Evolutionary conservation across 1,140 invertebrate species (phyloP).

Genomic region (Zaprionus kolodkinae): DNA sequence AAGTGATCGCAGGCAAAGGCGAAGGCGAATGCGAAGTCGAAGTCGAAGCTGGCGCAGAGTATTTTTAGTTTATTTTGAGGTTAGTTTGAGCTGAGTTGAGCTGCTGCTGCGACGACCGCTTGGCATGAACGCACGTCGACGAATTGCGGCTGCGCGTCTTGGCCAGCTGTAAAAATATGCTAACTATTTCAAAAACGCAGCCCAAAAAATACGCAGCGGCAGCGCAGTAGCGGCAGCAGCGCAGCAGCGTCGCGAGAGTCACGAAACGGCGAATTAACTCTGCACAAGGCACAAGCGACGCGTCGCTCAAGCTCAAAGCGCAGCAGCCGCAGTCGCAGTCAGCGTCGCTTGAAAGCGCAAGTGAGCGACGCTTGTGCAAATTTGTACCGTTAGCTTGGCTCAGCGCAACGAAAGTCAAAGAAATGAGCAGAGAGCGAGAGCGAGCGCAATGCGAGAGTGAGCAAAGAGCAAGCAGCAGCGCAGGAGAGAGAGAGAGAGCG

Average conservation of each 20-base stretch:
- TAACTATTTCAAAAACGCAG: slow-evolving; percentile 82
- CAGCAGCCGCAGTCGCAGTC: slow-evolving; percentile 3
- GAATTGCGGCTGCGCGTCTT: slow-evolving; percentile 83
- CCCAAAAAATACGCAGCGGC: slow-evolving; percentile 57
- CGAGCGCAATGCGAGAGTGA: slow-evolving; percentile 5
- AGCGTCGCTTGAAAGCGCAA: slow-evolving; percentile 63
- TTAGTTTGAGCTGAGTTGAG: slow-evolving; percentile 12
- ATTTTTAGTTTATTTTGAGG: slow-evolving; percentile 3
- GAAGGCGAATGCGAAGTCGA: neutral
- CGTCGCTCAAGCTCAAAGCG: neutral
- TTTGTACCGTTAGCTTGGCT: slow-evolving; percentile 53
- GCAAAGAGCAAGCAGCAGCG: neutral
- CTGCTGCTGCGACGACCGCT: slow-evolving; percentile 70
- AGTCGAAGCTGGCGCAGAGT: neutral
- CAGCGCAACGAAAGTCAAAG: slow-evolving; percentile 60
- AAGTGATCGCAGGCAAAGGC: neutral
- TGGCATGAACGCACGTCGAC: slow-evolving; percentile 80
- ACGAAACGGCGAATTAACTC: slow-evolving; percentile 24
- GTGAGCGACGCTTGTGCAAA: slow-evolving; percentile 47
- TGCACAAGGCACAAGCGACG: slow-evolving; percentile 4
- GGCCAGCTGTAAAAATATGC: slow-evolving; percentile 82
- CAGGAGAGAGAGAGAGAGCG: slow-evolving; percentile 24
- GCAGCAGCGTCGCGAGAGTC: slow-evolving; percentile 26
- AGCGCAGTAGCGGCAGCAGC: neutral
- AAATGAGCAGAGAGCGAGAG: slow-evolving; percentile 17